Evolutionary conservation across 2,113 vertebrate species (phyloP).

Genomic region (Phasianus colchicus): DNA sequence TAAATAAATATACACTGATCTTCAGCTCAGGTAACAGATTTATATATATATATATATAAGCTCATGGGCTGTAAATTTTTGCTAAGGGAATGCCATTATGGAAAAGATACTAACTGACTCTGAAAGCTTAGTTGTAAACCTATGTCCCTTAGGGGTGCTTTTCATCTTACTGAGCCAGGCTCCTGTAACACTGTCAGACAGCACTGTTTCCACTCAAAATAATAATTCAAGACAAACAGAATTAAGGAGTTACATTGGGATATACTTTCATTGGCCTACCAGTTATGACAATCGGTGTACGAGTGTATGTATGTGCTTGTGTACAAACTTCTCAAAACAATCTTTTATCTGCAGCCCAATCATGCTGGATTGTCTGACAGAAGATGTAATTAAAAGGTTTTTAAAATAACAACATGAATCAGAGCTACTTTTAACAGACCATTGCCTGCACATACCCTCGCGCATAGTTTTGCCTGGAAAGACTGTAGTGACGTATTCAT

Average conservation of each 20-base stretch:
- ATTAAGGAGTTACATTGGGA: background rate
- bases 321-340: background rate
- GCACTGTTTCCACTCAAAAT: background rate
- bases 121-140: slow-evolving; percentile 35
- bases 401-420: background rate
- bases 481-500: background rate
- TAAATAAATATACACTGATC: background rate
- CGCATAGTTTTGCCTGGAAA: background rate
- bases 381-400: background rate
- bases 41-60: background rate
- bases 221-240: background rate
- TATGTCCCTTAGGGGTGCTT: background rate
- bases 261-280: background rate
- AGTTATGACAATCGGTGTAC: background rate
- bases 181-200: background rate
- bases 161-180: background rate
- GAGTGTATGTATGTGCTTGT: background rate
- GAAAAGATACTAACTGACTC: slow-evolving; percentile 28
- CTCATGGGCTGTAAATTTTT: background rate
- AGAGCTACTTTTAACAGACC: slow-evolving; percentile 6
- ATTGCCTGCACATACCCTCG: background rate
- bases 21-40: background rate
- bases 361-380: background rate
- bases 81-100: slow-evolving; percentile 10
- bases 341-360: background rate